phyloP scores from a whole-genome alignment of 2,797 vertebrate genomes.

The Remorina albescens region DNA sequence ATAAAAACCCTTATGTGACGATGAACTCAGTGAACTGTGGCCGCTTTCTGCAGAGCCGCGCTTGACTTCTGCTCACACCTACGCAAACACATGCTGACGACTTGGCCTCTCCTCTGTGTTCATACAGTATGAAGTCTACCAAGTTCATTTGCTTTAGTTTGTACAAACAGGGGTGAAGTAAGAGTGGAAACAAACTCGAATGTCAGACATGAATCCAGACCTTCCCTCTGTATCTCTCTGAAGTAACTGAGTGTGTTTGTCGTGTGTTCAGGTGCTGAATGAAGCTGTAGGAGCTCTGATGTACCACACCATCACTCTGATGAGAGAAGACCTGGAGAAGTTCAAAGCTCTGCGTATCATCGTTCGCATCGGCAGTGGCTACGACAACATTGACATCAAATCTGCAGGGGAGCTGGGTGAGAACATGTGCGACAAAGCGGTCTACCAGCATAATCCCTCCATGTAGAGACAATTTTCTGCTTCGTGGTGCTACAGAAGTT shows the following conservation, averaged over 20 bases:
- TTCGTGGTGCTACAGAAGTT: not conserved
- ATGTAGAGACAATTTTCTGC: not conserved
- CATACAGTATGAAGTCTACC: not conserved
- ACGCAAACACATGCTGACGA: conserved; percentile 3
- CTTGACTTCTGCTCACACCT: conserved; percentile 21
- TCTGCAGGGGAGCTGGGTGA: conserved; percentile 96
- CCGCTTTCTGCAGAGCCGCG: not conserved
- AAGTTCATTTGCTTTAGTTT: not conserved
- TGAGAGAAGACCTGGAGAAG: conserved; percentile 97
- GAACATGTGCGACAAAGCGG: conserved; percentile 10
- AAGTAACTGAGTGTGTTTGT: conserved; percentile 3
- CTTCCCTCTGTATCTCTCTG: not conserved
- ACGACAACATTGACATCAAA: conserved; percentile 99
- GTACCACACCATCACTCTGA: conserved; percentile 99
- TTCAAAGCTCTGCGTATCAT: conserved; percentile 98
- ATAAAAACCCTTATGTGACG: not conserved
- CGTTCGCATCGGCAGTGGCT: conserved; percentile 97
- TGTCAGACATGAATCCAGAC: not conserved
- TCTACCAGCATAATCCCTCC: not conserved
- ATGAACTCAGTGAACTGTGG: conserved; percentile 24
- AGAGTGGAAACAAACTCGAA: not conserved
- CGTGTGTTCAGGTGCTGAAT: conserved; percentile 91
- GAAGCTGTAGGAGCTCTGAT: conserved; percentile 98
- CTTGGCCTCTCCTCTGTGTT: not conserved
- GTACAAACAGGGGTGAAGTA: not conserved